Conservation (phyloP, 2,888 invertebrate genomes). For the Hirtodrosophila cameraria region DNA sequence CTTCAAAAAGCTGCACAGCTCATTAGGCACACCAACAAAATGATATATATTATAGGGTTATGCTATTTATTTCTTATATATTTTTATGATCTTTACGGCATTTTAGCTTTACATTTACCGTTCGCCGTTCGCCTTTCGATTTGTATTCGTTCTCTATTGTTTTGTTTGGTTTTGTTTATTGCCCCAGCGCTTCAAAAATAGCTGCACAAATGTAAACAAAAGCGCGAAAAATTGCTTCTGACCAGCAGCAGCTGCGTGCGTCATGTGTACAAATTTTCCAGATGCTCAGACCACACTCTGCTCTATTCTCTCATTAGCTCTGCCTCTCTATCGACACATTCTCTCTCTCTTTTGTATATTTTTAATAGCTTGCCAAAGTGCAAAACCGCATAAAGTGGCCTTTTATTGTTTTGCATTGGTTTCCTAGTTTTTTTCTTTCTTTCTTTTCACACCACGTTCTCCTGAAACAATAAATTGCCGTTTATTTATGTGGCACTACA, state of each 20-base stretch:
- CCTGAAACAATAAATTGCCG: slow-evolving; percentile 58
- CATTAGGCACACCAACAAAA: slow-evolving; percentile 50
- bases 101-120: slow-evolving; percentile 19
- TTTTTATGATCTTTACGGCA: slow-evolving; percentile 50
- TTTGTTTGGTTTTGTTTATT: slow-evolving; percentile 74
- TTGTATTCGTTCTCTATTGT: slow-evolving; percentile 38
- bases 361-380: slow-evolving; percentile 69
- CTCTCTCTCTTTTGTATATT: slow-evolving; percentile 40
- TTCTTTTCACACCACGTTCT: not conserved
- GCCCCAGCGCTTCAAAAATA: slow-evolving; percentile 72
- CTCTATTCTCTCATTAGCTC: not conserved
- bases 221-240: slow-evolving; percentile 62
- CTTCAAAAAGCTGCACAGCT: slow-evolving; percentile 69
- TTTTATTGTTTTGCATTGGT: slow-evolving; percentile 37
- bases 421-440: slow-evolving; percentile 11
- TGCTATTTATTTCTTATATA: slow-evolving; percentile 1
- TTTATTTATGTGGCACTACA: slow-evolving; percentile 66
- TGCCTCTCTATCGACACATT: not conserved
- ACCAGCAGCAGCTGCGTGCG: slow-evolving; percentile 66
- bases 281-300: slow-evolving; percentile 49
- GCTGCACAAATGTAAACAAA: slow-evolving; percentile 77
- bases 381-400: slow-evolving; percentile 69
- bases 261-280: slow-evolving; percentile 73
- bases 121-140: slow-evolving; percentile 24
- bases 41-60: not conserved